phyloP scores from a whole-genome alignment of 1,140 invertebrate genomes.

The Potamilus streckersoni region DNA sequence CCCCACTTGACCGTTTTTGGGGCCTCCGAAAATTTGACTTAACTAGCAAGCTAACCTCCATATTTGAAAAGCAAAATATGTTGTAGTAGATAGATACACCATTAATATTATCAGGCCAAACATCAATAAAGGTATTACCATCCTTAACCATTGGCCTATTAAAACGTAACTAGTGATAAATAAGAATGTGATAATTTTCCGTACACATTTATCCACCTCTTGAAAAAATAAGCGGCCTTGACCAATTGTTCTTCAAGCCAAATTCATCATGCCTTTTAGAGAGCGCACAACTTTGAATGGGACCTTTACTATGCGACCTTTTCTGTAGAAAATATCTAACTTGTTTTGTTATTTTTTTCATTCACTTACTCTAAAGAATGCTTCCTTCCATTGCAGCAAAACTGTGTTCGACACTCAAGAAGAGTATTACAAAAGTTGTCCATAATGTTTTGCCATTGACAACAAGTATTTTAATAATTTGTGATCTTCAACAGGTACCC shows the following conservation, averaged over 20 bases:
- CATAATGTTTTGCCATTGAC: no score
- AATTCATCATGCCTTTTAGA: constrained; percentile 5
- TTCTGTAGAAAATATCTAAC: neutral
- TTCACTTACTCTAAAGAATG: constrained; percentile 1
- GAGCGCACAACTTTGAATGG: neutral
- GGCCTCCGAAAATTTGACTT: no score
- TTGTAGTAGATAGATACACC: constrained; percentile 7
- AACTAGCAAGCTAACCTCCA: neutral
- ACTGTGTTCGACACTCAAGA: constrained; percentile 1
- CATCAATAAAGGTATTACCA: neutral
- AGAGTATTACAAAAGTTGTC: neutral
- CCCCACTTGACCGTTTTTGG: neutral
- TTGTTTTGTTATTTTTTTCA: neutral
- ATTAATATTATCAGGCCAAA: constrained; percentile 1
- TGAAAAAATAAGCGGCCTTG: neutral
- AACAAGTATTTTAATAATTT: no score
- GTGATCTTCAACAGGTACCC: no score
- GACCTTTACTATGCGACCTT: neutral
- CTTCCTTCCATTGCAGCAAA: neutral
- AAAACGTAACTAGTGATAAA: constrained; percentile 3
- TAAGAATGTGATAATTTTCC: neutral
- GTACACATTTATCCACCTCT: neutral
- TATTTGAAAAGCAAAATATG: neutral
- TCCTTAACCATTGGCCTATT: neutral
- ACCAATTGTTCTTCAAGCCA: constrained; percentile 5